Evolutionary conservation across 2,113 vertebrate genomes (phyloP), one percentile per base, ranked within the genome.

Genomic region (Larimichthys polyactis): DNA sequence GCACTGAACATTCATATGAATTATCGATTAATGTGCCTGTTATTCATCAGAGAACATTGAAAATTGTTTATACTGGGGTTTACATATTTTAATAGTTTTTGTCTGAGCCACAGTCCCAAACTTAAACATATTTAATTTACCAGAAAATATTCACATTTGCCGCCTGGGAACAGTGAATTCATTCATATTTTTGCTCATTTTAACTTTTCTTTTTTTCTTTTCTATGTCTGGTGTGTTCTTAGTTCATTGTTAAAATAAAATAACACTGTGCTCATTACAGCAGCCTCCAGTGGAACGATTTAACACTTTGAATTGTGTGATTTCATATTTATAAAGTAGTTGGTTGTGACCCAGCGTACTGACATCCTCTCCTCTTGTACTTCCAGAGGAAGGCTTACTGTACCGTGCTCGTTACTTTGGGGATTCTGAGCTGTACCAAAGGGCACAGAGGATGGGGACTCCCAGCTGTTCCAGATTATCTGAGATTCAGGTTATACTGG

Each of bases 351-450:
- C 0, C 9, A 10, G 19, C 3, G 0, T 51, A 11, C 62, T 72
- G 55, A 76, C 44, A 6, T 19, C 5, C 29, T 49, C 7, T 62
- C 11, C 46, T 76, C 27, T 78, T 83, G n/a, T 71, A 3, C 32
- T 85, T 89, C 86, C 96, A 99, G 99, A 99, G 95, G 99, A 99
- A 94, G 97, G 98, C 57, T 95, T 99, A 89, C 89, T 99, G 78
- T 99, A 99, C 90, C 97, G 99, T 69, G 98, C 99, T 36, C 98
- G 97, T 71, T 99, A 99, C 94, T 99, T 99, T 14, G 97, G 97
- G 36, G 98, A 99, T 89, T 94, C 96, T 0, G 96, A 97, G 1
- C 95, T 99, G 83, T 99, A 99, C 93, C 96, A 97, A 93, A 96
- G 96, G 89, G 99, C 98, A 17, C 97, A 98, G 94, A 97, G 94